These are phyloP conservation scores for Neogale vison DNA, from an alignment of 2,113 vertebrate genomes.

Conservation along the genomic window DNA sequence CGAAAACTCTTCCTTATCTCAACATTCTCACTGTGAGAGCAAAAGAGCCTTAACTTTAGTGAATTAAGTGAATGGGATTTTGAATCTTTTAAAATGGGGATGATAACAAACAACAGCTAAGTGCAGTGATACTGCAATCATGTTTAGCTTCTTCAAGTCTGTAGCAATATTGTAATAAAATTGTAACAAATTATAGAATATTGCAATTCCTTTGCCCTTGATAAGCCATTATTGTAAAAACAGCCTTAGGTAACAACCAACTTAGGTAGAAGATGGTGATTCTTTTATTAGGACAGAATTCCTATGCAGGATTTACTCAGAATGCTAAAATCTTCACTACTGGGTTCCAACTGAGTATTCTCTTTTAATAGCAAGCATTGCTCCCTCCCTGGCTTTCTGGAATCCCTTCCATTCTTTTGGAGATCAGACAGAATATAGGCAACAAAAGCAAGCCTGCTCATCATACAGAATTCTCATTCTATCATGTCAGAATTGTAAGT, in stretches of 20 bases:
- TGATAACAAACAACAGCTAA: neutral
- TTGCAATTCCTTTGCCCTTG: conserved; percentile 31
- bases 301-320: conserved; percentile 41
- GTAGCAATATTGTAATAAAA: neutral
- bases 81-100: neutral
- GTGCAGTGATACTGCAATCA: neutral
- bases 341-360: conserved; percentile 25
- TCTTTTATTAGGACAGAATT: conserved; percentile 34
- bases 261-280: conserved; percentile 3
- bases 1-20: neutral
- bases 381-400: conserved; percentile 14
- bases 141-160: conserved; percentile 9
- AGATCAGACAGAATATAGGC: conserved; percentile 71
- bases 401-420: conserved; percentile 47
- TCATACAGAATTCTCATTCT: conserved; percentile 65
- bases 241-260: neutral
- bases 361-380: conserved; percentile 47
- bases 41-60: conserved; percentile 34
- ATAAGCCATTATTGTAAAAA: conserved; percentile 24
- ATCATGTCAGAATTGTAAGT: conserved; percentile 48
- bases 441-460: conserved; percentile 62
- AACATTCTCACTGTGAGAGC: conserved; percentile 7
- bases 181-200: too few relatives aligned
- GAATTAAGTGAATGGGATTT: neutral
- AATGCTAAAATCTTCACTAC: neutral